Percentiles rank a stretch among this genome's conserved stretches.
phyloP scores from a whole-genome alignment of 2,888 invertebrate species.

The Folsomia manolachei region DNA sequence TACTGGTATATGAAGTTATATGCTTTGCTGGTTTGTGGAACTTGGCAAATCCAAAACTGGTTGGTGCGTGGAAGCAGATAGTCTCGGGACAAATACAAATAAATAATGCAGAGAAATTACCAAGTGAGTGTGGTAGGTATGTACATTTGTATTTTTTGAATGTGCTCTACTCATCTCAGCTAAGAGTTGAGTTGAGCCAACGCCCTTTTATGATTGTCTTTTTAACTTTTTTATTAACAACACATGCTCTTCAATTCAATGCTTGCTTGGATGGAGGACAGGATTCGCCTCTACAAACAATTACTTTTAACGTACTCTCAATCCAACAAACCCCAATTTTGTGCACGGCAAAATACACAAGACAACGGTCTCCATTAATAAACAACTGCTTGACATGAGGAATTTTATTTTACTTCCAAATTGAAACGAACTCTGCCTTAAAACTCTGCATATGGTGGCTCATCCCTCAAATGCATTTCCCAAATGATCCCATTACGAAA shows the following conservation, averaged over 20 bases:
- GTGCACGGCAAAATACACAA: background rate
- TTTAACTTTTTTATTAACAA: conserved; percentile 21
- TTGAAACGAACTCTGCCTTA: too few species aligned
- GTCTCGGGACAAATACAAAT: too few species aligned
- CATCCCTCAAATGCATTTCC: background rate
- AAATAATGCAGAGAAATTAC: conserved; percentile 12
- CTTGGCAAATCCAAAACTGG: too few species aligned
- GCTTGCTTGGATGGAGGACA: background rate
- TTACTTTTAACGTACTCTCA: background rate
- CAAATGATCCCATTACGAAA: background rate
- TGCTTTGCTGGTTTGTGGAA: background rate
- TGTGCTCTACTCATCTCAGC: too few species aligned
- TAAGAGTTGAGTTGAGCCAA: conserved; percentile 9
- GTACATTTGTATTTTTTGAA: conserved; percentile 14
- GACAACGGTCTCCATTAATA: background rate
- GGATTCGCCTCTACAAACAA: background rate
- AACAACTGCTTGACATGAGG: too few species aligned
- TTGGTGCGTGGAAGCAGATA: too few species aligned
- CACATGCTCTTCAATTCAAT: too few species aligned
- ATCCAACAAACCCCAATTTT: background rate
- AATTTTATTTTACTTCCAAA: too few species aligned
- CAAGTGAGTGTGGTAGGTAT: conserved; percentile 1
- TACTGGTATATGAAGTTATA: background rate
- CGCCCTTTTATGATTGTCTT: conserved; percentile 19
- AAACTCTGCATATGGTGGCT: too few species aligned